Base-by-base conservation (phyloP, 2,888 invertebrate genomes). In the Orthosia gothica region DNA sequence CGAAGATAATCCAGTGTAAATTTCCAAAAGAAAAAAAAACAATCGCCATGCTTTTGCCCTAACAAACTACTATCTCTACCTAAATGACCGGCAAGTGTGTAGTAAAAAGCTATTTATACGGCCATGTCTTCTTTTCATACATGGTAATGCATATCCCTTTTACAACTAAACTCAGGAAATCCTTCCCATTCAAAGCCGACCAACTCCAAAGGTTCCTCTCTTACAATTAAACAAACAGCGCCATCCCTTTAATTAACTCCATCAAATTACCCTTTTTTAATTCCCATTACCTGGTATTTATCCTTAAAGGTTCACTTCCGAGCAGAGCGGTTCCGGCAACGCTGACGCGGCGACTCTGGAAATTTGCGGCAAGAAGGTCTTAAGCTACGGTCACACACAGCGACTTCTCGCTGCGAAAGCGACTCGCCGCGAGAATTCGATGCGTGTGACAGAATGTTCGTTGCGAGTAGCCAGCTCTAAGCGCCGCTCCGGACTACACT, bases 181-280 rank as follows among this genome's bases (percentile, higher is more conserved):
- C 50, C 11, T 58, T 47, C 15, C 64, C 23, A 23, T 63, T 67
- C 32, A 63, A 81, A 78, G 32, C 47, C 15, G 3, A 13, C 18
- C 13, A 63, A 57, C 45, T 49, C 20, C 18, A 73, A 73, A 50
- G 49, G 64, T 49, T 69, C 50, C 59, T 45, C 71, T 47, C 49
- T 63, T 52, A 81, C 84, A 76, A 61, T 84, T 74, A 77, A 84
- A 76, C 76, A 80, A 84, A 73, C 81, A 72, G 50, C 13, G 57
- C 58, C 73, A 75, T 75, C 63, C 68, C 70, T 80, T 82, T 87
- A 84, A 87, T 85, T 80, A 87, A 82, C 72, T 85, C 68, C 72
- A 80, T 76, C 72, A 74, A 84, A 77, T 84, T 78, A 78, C 82
- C 75, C 66, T 57, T 83, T 86, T 85, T 84, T 82, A 87, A 80